These are phyloP conservation scores for Solenopsis fugax DNA, from an alignment of 1,140 invertebrate genomes.

Conservation along the genomic window DNA sequence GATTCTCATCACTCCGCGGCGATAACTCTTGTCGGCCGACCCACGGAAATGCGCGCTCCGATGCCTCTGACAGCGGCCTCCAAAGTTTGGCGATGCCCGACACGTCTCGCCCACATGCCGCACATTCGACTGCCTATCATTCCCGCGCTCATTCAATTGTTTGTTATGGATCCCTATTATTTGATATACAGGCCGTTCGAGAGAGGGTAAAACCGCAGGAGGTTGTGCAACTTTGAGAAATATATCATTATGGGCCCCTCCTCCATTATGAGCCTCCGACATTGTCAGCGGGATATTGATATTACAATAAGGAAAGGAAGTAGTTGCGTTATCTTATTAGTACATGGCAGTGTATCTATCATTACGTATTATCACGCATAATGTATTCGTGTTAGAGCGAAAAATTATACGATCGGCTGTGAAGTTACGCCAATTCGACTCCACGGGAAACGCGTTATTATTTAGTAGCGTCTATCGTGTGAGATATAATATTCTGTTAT, in stretches of 20 bases:
- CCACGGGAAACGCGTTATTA: slow-evolving; percentile 7
- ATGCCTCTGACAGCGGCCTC: slow-evolving; percentile 60
- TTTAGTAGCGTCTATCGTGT: slow-evolving; percentile 45
- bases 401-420: background rate
- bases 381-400: background rate
- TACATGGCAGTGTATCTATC: background rate
- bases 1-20: slow-evolving; percentile 71
- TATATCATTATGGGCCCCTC: background rate
- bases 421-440: slow-evolving; percentile 13
- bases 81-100: slow-evolving; percentile 58
- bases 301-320: background rate
- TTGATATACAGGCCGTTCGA: slow-evolving; percentile 32
- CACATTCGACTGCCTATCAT: slow-evolving; percentile 48
- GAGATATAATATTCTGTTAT: slow-evolving; percentile 52
- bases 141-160: slow-evolving; percentile 53
- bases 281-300: background rate
- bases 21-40: slow-evolving; percentile 67
- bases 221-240: slow-evolving; percentile 4
- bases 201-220: background rate
- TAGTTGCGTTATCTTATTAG: background rate
- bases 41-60: slow-evolving; percentile 65
- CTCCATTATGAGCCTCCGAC: background rate
- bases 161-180: slow-evolving; percentile 59
- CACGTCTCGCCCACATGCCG: slow-evolving; percentile 56
- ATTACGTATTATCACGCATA: background rate